Percentiles rank a stretch among this genome's conserved stretches.
phyloP scores from a whole-genome alignment of 2,113 vertebrate genomes.

The Oceanodroma tethys region DNA sequence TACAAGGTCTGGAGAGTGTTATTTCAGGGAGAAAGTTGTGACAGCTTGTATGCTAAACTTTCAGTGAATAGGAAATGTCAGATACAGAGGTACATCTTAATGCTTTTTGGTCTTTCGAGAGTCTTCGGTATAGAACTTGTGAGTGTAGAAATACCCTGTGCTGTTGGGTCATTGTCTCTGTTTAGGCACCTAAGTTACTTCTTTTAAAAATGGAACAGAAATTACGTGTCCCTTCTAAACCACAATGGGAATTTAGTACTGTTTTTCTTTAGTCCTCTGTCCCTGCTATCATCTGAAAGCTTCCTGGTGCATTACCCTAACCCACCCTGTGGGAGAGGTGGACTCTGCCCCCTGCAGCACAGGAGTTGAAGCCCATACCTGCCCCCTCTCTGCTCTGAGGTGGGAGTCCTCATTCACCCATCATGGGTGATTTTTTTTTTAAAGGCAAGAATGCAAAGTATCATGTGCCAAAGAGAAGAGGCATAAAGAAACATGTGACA shows the following conservation, averaged over 20 bases:
- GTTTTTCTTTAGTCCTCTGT: background rate
- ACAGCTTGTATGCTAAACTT: background rate
- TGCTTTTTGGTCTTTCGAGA: background rate
- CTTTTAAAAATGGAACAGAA: background rate
- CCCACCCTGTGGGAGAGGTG: rapidly evolving
- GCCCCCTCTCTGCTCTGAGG: background rate
- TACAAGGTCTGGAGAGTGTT: background rate
- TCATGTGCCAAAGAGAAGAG: background rate
- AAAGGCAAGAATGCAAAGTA: background rate
- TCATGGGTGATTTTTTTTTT: background rate
- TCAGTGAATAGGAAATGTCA: background rate
- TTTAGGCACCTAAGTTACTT: background rate
- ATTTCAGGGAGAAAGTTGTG: background rate
- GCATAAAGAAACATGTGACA: background rate
- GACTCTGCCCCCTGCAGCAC: background rate
- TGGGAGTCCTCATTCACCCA: background rate
- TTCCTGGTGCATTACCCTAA: background rate
- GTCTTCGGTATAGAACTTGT: background rate
- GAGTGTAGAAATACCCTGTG: background rate
- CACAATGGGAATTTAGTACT: background rate
- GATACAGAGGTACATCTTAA: background rate
- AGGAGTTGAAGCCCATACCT: background rate
- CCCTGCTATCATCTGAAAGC: background rate
- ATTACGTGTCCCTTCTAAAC: background rate
- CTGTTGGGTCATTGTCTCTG: background rate